Percentiles rank a stretch among this genome's conserved stretches.
These are phyloP conservation scores for Hystrix cristata DNA, from an alignment of 2,113 vertebrate genomes.

Conservation along the genomic window DNA sequence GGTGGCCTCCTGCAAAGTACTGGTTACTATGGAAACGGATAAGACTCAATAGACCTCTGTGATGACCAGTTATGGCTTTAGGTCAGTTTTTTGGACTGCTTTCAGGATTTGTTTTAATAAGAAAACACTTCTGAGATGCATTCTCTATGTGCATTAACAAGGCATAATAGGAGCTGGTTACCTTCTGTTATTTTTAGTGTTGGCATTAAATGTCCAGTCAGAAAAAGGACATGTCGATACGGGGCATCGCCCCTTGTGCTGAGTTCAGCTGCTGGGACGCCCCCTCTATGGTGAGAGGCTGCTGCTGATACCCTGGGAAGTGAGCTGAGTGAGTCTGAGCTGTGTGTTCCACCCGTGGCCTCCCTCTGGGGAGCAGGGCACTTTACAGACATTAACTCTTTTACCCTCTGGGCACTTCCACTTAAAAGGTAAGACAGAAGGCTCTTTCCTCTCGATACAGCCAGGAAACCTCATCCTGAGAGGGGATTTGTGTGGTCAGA, in stretches of 20 bases:
- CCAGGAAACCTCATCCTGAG: slow-evolving; percentile 54
- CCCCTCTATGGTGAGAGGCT: background rate
- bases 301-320: background rate
- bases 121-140: slow-evolving; percentile 6
- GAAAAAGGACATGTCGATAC: background rate
- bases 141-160: slow-evolving; percentile 21
- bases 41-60: background rate
- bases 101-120: slow-evolving; percentile 52
- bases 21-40: slow-evolving; percentile 25
- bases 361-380: slow-evolving; percentile 63
- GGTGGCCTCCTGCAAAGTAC: background rate
- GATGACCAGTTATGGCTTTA: background rate
- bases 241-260: background rate
- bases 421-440: slow-evolving; percentile 76
- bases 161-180: slow-evolving; percentile 10
- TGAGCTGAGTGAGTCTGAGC: slow-evolving; percentile 63
- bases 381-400: slow-evolving; percentile 78
- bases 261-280: background rate
- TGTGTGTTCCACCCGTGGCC: slow-evolving; percentile 47
- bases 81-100: background rate
- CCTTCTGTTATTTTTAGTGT: slow-evolving; percentile 61
- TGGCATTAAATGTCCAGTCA: slow-evolving; percentile 40
- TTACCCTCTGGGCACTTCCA: slow-evolving; percentile 70
- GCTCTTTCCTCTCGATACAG: slow-evolving; percentile 70
- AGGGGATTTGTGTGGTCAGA: slow-evolving; percentile 54